Conservation (phyloP, 1,140 invertebrate species). For the Chymomyza costata region DNA sequence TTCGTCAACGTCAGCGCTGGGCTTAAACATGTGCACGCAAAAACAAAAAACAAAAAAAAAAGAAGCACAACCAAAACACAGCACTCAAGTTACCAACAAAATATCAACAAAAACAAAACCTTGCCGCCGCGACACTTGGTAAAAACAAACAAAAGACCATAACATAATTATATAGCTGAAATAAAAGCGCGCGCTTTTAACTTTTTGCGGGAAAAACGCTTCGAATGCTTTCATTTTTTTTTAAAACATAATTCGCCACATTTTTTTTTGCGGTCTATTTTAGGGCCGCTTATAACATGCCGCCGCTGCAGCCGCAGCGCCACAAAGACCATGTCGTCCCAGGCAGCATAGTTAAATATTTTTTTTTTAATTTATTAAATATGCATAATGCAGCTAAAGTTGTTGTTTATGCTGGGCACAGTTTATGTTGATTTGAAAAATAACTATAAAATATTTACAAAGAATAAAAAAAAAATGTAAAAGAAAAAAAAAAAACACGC, state of each 20-base stretch:
- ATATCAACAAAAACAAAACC: constrained; percentile 28
- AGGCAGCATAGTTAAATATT: constrained; percentile 12
- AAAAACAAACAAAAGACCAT: too few relatives aligned
- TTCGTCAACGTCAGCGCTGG: constrained; percentile 7
- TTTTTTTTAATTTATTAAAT: not conserved
- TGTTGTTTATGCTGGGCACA: not conserved
- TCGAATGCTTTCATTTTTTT: too few relatives aligned
- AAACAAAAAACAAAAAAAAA: not conserved
- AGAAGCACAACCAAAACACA: constrained; percentile 17
- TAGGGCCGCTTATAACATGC: constrained; percentile 18
- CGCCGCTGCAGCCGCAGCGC: constrained; percentile 3
- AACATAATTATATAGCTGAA: too few relatives aligned
- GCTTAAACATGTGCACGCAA: constrained; percentile 21
- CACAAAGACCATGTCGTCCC: constrained; percentile 9
- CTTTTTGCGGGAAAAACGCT: constrained; percentile 11
- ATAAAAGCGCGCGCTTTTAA: constrained; percentile 30
- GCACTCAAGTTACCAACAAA: constrained; percentile 31
- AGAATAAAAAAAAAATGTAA: constrained; percentile 41
- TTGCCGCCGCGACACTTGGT: not conserved
- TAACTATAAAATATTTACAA: constrained; percentile 29
- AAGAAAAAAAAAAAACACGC: constrained; percentile 58
- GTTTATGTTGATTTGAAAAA: constrained; percentile 26
- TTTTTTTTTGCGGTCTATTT: constrained; percentile 19
- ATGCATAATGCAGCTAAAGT: too few relatives aligned
- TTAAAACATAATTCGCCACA: constrained; percentile 4